Base-by-base conservation (phyloP, 2,797 vertebrate genomes). In the Gymnodraco acuticeps region DNA sequence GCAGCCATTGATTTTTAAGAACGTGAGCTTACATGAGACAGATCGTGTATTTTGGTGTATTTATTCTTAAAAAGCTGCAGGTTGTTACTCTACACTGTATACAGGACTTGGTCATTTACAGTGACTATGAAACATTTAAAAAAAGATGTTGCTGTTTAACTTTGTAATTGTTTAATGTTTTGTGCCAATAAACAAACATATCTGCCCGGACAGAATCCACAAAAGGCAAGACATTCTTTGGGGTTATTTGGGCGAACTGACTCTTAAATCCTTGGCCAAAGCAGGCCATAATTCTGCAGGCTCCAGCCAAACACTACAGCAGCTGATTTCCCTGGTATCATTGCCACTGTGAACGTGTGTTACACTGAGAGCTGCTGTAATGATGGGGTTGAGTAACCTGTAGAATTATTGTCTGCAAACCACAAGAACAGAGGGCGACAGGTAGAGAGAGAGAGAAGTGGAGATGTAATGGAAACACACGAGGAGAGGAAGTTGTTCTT, bases 311-410 rank as follows among this genome's bases (percentile, higher is more conserved):
- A 54, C 59, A 20, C 70, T 53, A 48, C 68, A 74, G 76, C 63
- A 69, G 70, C 63, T 53, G 38, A 80, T 61, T 80, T 62, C 68
- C 61, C 65, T 70, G 65, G 86, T 82, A 38, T 38, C 33, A 38
- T 59, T 78, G 72, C 61, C 64, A 41, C 55, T 66, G 62, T 48
- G 19, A 72, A 60, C 47, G 16, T n/a, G 64, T 51, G 56, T 54
- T 81, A 67, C 83, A 75, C 76, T 81, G 79, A 19, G 53, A 80
- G 50, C 63, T n/a, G 70, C 64, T 64, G 70, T 19, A 68, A 51
- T 27, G 14, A 50, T 20, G 10, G 75, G 66, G 58, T 8, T 67
- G 59, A 80, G 33, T 38, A 76, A 73, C 70, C 80, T 53, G 70
- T 53, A 67, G 73, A 79, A 70, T 54, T 38, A 50, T 70, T 61